A percentile compares a stretch with the other conserved stretches of the same genome.
These are phyloP conservation scores for Bettongia penicillata DNA, from an alignment of 2,113 vertebrate genomes.

Conservation along the genomic window DNA sequence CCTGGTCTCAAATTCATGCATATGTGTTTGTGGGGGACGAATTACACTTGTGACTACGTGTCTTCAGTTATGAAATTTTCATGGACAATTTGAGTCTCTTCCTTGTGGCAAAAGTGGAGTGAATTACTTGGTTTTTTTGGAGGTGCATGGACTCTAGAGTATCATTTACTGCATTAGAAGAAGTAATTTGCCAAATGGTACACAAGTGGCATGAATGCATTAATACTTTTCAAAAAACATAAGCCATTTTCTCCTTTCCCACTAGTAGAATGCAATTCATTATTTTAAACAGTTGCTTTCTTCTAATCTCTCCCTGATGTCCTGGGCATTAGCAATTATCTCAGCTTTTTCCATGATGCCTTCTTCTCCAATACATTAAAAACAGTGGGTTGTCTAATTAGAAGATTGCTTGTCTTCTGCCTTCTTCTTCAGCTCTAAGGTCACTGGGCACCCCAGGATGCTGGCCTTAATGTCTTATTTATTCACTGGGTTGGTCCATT, in stretches of 20 bases:
- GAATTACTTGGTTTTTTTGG: slow-evolving; percentile 11
- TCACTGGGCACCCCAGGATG: neutral
- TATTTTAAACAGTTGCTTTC: neutral
- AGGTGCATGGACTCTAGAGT: neutral
- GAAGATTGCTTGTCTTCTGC: neutral
- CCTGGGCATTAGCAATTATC: neutral
- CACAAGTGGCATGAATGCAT: neutral
- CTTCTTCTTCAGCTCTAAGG: neutral
- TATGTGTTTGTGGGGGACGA: neutral
- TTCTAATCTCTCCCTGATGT: neutral
- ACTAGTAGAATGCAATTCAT: neutral
- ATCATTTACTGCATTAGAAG: neutral
- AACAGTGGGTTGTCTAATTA: slow-evolving; percentile 17
- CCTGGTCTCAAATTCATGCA: neutral
- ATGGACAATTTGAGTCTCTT: neutral
- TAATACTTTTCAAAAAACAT: slow-evolving; percentile 3
- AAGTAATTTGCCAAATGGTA: neutral
- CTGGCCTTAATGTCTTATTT: neutral
- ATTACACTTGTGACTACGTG: neutral
- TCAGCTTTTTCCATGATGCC: neutral
- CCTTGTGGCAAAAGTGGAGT: neutral
- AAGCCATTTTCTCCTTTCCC: neutral
- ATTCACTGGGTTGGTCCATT: slow-evolving; percentile 1
- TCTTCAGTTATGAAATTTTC: neutral
- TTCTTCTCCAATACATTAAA: neutral